phyloP scores from a whole-genome alignment of 2,888 invertebrate species.

The Apodemia mormo region DNA sequence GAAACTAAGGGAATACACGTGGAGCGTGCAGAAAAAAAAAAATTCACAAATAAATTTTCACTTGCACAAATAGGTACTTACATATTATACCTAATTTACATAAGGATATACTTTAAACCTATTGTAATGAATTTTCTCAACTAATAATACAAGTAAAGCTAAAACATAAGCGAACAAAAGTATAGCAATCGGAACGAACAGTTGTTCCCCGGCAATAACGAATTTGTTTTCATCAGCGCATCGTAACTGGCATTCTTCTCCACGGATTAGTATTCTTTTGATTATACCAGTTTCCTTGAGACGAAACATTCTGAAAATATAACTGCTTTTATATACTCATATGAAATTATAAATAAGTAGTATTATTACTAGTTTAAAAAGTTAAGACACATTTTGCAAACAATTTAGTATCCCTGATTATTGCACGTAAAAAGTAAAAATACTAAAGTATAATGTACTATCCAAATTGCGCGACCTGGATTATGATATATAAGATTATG shows the following conservation, averaged over 20 bases:
- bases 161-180: neutral
- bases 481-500: too few relatives aligned
- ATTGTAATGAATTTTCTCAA: neutral
- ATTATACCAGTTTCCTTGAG: slow-evolving; percentile 47
- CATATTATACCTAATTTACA: neutral
- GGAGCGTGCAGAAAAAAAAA: neutral
- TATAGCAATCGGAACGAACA: neutral
- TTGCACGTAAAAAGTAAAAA: too few relatives aligned
- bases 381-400: too few relatives aligned
- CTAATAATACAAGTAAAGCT: neutral
- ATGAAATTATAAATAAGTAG: too few relatives aligned
- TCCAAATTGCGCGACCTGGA: too few relatives aligned
- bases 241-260: neutral
- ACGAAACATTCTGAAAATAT: slow-evolving; percentile 48
- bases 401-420: too few relatives aligned
- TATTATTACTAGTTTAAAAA: too few relatives aligned
- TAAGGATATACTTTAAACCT: neutral
- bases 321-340: too few relatives aligned
- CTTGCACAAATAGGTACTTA: too few relatives aligned
- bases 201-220: neutral
- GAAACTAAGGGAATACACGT: too few relatives aligned
- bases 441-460: too few relatives aligned
- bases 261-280: neutral
- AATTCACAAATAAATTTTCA: too few relatives aligned
- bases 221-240: neutral